A percentile compares a stretch with the other conserved stretches of the same genome.
These are phyloP conservation scores for Nysson spinosus DNA, from an alignment of 2,888 invertebrate species.

Conservation along the genomic window DNA sequence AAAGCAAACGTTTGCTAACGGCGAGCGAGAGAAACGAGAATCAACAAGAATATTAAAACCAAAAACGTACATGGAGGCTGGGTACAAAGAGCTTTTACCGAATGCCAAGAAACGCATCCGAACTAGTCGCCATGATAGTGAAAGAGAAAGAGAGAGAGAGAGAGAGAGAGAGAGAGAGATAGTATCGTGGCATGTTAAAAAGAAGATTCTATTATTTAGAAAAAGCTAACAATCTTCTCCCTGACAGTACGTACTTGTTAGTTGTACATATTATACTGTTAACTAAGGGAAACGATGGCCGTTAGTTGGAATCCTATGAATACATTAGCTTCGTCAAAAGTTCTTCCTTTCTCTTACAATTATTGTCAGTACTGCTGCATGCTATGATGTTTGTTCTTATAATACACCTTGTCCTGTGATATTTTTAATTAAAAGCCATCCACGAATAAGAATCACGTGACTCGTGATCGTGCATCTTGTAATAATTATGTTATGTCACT, in stretches of 20 bases:
- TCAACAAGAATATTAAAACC: conserved; percentile 4
- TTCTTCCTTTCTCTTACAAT: background rate
- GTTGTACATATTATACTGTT: background rate
- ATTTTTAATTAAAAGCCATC: too few species aligned
- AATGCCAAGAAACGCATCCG: conserved; percentile 23
- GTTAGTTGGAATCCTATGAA: background rate
- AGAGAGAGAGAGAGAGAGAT: background rate
- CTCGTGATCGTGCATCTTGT: too few species aligned
- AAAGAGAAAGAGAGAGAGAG: background rate
- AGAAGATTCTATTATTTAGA: background rate
- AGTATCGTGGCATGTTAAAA: background rate
- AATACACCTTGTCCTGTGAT: background rate
- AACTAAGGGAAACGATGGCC: too few species aligned
- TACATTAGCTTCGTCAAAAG: background rate
- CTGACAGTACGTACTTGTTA: background rate
- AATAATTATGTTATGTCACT: too few species aligned
- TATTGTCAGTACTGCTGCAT: conserved; percentile 11
- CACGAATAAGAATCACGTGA: too few species aligned
- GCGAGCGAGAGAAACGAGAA: conserved; percentile 33
- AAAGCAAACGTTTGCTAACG: conserved; percentile 27
- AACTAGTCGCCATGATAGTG: conserved; percentile 1
- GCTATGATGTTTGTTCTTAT: conserved; percentile 16
- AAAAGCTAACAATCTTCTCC: background rate
- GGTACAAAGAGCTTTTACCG: conserved; percentile 6
- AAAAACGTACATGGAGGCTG: conserved; percentile 11